phyloP scores from a whole-genome alignment of 2,888 invertebrate genomes.

The Podabrus alpinus region DNA sequence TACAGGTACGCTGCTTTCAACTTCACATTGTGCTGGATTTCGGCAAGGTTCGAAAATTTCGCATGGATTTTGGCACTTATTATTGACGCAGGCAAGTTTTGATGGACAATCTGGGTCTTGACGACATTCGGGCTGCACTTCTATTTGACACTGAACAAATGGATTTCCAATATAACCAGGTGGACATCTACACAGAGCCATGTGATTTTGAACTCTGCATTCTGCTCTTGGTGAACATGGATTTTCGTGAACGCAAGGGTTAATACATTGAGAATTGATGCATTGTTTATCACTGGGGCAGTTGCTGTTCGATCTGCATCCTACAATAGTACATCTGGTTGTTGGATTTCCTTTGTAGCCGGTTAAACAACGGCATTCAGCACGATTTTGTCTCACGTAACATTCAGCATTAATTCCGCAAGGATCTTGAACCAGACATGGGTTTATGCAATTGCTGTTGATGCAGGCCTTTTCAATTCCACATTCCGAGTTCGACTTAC shows the following conservation, averaged over 20 bases:
- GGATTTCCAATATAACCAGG: constrained; percentile 78
- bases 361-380: constrained; percentile 78
- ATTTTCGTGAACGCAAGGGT: constrained; percentile 79
- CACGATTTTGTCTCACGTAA: constrained; percentile 70
- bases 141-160: constrained; percentile 77
- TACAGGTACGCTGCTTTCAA: constrained; percentile 79
- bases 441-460: constrained; percentile 83
- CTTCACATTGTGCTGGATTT: constrained; percentile 78
- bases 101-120: constrained; percentile 83
- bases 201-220: constrained; percentile 80
- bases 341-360: constrained; percentile 83
- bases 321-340: constrained; percentile 75
- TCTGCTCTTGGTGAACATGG: constrained; percentile 78
- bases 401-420: constrained; percentile 86
- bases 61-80: constrained; percentile 85
- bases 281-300: constrained; percentile 86
- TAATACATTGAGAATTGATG: constrained; percentile 81
- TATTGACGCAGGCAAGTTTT: constrained; percentile 78
- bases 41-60: constrained; percentile 76
- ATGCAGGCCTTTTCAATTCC: constrained; percentile 81
- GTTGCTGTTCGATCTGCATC: constrained; percentile 84
- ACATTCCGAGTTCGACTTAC: constrained; percentile 82
- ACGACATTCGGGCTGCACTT: constrained; percentile 75
- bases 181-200: constrained; percentile 85
- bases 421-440: constrained; percentile 78